Percentiles rank a stretch among this genome's conserved stretches.
phyloP scores from a whole-genome alignment of 2,888 invertebrate genomes.

The Tenthredo scrophulariae region DNA sequence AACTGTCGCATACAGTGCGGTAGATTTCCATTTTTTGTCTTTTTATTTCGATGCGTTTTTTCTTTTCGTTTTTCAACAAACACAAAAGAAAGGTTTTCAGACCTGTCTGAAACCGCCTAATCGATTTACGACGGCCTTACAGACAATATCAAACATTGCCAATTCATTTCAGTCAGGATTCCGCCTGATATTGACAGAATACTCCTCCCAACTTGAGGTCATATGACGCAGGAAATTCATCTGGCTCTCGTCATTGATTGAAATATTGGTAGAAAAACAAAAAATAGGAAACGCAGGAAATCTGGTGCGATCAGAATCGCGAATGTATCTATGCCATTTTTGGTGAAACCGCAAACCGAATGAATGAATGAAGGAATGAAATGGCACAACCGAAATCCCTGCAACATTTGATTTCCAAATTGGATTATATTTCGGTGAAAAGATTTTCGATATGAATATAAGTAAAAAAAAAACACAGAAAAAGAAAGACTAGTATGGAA shows the following conservation, averaged over 20 bases:
- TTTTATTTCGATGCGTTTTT: not conserved
- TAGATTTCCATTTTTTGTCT: not conserved
- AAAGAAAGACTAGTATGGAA: not conserved
- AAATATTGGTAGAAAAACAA: too few species aligned
- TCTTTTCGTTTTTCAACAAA: not conserved
- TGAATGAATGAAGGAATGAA: too few species aligned
- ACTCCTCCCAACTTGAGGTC: not conserved
- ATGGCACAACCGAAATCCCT: not conserved
- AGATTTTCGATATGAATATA: not conserved
- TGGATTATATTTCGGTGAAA: not conserved
- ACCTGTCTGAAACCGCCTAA: not conserved
- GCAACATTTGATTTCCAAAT: not conserved
- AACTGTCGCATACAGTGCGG: slow-evolving; percentile 8
- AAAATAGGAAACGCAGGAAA: not conserved
- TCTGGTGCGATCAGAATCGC: not conserved
- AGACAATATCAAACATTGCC: not conserved
- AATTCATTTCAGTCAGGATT: not conserved
- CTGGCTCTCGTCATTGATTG: not conserved
- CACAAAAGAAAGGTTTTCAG: not conserved
- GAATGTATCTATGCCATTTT: not conserved
- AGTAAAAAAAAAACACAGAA: not conserved
- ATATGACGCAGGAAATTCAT: not conserved
- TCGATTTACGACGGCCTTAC: not conserved
- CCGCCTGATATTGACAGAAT: slow-evolving; percentile 25
- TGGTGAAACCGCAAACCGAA: too few species aligned